Conservation (phyloP, 2,888 invertebrate species). For the Agrochola lota region DNA sequence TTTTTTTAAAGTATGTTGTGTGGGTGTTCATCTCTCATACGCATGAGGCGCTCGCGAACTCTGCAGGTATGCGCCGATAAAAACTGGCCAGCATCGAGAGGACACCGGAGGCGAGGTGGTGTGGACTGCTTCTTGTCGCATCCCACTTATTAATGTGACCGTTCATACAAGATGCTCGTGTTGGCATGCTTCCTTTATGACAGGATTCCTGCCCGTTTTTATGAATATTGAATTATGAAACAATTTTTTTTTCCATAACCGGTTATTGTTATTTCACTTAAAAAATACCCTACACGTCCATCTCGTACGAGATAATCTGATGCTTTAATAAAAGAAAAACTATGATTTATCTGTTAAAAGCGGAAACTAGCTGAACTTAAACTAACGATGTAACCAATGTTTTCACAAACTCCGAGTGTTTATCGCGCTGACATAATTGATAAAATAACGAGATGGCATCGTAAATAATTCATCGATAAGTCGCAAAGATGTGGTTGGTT, state of each 20-base stretch:
- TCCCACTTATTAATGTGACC: constrained; percentile 69
- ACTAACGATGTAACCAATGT: constrained; percentile 24
- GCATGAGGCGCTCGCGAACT: constrained; percentile 45
- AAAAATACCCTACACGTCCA: not conserved
- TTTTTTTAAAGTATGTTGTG: constrained; percentile 20
- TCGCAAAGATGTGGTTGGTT: constrained; percentile 63
- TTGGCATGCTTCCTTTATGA: constrained; percentile 65
- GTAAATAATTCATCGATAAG: constrained; percentile 72
- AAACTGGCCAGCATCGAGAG: constrained; percentile 71
- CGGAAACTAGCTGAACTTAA: not conserved
- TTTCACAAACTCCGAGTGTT: constrained; percentile 46
- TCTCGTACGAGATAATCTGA: constrained; percentile 17
- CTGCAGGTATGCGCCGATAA: constrained; percentile 68
- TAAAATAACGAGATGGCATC: constrained; percentile 65
- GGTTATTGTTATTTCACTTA: constrained; percentile 31
- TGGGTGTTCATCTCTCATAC: constrained; percentile 42
- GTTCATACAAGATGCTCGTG: constrained; percentile 62
- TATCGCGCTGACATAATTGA: constrained; percentile 63
- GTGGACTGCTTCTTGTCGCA: constrained; percentile 68
- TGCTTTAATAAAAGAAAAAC: constrained; percentile 33
- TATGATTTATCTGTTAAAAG: constrained; percentile 27
- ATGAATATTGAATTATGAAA: constrained; percentile 53
- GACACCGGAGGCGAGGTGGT: constrained; percentile 59
- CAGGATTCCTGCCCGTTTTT: constrained; percentile 55
- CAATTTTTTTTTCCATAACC: constrained; percentile 46